These are phyloP conservation scores for Mimachlamys varia DNA, from an alignment of 2,888 invertebrate genomes.

Conservation along the genomic window DNA sequence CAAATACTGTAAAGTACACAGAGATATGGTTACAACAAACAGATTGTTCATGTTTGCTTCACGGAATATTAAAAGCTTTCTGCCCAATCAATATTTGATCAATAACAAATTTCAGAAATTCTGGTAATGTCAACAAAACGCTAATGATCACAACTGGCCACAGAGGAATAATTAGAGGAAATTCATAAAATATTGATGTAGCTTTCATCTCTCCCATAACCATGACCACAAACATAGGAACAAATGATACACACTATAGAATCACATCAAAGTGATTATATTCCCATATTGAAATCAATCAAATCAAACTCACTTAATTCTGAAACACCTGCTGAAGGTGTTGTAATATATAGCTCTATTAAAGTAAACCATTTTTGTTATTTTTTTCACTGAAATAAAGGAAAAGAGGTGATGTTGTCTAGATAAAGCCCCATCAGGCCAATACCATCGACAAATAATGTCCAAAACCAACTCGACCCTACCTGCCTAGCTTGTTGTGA, in stretches of 20 bases:
- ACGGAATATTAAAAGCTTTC: not conserved
- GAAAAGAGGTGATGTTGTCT: no score
- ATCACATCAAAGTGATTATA: not conserved
- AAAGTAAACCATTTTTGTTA: no score
- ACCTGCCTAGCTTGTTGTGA: no score
- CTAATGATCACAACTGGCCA: not conserved
- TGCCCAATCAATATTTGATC: not conserved
- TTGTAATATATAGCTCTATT: no score
- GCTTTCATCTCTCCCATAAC: not conserved
- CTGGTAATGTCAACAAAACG: not conserved
- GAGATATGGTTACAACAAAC: not conserved
- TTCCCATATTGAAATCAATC: not conserved
- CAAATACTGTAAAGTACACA: slow-evolving; percentile 6
- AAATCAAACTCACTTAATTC: not conserved
- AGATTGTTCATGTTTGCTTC: not conserved
- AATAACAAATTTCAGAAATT: not conserved
- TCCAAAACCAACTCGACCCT: no score
- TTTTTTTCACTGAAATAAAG: no score
- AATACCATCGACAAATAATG: no score
- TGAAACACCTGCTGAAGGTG: no score
- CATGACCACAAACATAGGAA: not conserved
- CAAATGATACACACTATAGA: not conserved
- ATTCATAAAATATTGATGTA: not conserved
- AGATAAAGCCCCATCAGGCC: no score
- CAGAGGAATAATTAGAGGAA: not conserved